Evolutionary conservation across 2,113 vertebrate species (phyloP), one percentile per base, ranked within the genome.

Genomic region (Sander vitreus): DNA sequence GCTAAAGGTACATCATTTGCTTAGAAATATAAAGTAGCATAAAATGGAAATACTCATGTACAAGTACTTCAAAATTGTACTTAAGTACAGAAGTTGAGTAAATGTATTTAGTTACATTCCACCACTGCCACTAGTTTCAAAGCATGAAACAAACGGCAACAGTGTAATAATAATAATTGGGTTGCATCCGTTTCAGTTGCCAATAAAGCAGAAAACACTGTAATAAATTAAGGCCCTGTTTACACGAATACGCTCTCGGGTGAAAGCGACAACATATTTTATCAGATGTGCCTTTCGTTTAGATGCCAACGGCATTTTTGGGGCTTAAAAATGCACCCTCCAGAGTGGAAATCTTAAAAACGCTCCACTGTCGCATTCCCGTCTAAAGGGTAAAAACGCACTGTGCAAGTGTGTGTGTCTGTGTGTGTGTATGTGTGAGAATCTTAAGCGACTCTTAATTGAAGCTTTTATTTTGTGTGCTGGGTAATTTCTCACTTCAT

Each of bases 361-460:
- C 27, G 27, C 27, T 27, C 27, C 27, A 27, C 27, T 2, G 27
- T 27, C 27, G 27, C 27, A 27, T 27, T 27, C 27, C 27, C 27
- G 27, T 27, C 1, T 27, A 27, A 27, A 27, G 27, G 27, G 27
- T 27, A 27, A 27, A 25, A 25, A n/a, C n/a, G n/a, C 30, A 25
- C 12, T 18, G 2, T 51, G 9, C n/a, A n/a, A n/a, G n/a, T 53
- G 6, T 71, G 21, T 66, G 55, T 51, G 33, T 33, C 5, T 33
- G 33, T 33, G 33, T 33, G 33, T 33, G 33, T 33, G 33, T 33
- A 6, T 33, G 33, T 33, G 33, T 33, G 33, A 25, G 25, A 25
- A 25, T 25, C 25, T 25, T 25, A 71, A 73, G 63, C 47, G 30
- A 19, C 5, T 65, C 21, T 64, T 80, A 51, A 71, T n/a, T 73